These are phyloP conservation scores for Steinernema scapterisci DNA, from an alignment of 2,888 invertebrate species.

Conservation along the genomic window DNA sequence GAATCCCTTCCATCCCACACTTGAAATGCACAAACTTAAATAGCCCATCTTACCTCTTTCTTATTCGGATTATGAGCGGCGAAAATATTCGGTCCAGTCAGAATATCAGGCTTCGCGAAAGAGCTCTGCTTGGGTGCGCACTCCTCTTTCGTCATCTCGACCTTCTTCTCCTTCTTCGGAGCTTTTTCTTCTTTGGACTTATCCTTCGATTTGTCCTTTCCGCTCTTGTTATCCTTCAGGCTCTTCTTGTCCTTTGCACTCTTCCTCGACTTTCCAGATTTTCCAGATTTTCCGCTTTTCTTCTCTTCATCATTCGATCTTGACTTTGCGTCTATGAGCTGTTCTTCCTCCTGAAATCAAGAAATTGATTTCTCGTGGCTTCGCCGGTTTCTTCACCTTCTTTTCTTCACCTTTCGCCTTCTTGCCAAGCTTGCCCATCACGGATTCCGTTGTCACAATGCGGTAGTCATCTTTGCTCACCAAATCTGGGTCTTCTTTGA, in stretches of 20 bases:
- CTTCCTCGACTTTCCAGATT: neutral
- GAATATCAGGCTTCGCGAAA: neutral
- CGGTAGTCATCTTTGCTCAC: conserved; percentile 5
- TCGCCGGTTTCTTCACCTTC: too few relatives aligned
- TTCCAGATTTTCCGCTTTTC: too few relatives aligned
- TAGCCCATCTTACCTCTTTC: conserved; percentile 21
- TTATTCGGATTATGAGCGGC: neutral
- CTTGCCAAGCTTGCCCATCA: neutral
- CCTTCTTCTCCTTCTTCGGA: neutral
- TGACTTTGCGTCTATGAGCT: too few relatives aligned
- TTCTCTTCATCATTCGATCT: too few relatives aligned
- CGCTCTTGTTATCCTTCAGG: neutral
- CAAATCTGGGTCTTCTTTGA: conserved; percentile 2
- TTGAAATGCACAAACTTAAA: too few relatives aligned
- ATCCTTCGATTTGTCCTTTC: neutral
- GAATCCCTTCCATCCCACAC: neutral
- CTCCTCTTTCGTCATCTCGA: neutral
- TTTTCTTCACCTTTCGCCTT: neutral
- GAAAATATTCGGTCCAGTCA: neutral
- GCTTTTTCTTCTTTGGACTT: neutral
- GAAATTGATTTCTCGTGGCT: neutral
- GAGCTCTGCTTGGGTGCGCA: neutral
- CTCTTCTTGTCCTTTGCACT: neutral
- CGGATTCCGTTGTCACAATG: neutral
- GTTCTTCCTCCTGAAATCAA: too few relatives aligned